Conservation (phyloP, 2,888 invertebrate genomes). For the Maniola hyperantus region DNA sequence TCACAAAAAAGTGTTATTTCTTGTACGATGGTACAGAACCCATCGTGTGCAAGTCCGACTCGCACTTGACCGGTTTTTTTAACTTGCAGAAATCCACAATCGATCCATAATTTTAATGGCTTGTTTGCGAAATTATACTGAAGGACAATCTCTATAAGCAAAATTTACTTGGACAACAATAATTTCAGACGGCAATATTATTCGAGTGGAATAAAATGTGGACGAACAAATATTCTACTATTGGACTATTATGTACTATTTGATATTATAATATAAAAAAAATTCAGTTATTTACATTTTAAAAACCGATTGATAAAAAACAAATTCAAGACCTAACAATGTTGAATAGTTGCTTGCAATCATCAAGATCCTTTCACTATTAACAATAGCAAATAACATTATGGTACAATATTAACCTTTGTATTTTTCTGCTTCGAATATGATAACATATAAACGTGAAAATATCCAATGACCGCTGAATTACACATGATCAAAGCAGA, state of each 20-base stretch:
- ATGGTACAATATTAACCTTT: slow-evolving; percentile 37
- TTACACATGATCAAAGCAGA: slow-evolving; percentile 39
- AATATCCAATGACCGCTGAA: slow-evolving; percentile 13
- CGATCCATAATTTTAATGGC: slow-evolving; percentile 40
- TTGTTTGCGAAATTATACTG: slow-evolving; percentile 42
- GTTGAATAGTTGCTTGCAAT: slow-evolving; percentile 39
- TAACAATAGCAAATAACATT: slow-evolving; percentile 46
- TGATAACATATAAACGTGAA: slow-evolving; percentile 22
- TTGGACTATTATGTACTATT: slow-evolving; percentile 74
- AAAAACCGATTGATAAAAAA: slow-evolving; percentile 58
- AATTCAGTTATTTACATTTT: slow-evolving; percentile 68
- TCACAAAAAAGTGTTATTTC: too few relatives aligned
- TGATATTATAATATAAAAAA: slow-evolving; percentile 59
- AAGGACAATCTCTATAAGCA: slow-evolving; percentile 59
- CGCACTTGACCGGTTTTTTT: slow-evolving; percentile 56
- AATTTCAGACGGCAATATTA: slow-evolving; percentile 71
- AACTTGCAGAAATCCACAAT: slow-evolving; percentile 34
- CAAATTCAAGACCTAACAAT: slow-evolving; percentile 45
- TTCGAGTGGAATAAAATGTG: slow-evolving; percentile 74
- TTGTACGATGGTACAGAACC: too few relatives aligned
- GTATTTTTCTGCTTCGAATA: slow-evolving; percentile 24
- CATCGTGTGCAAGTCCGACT: too few relatives aligned
- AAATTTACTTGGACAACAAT: slow-evolving; percentile 71
- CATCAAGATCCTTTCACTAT: slow-evolving; percentile 38
- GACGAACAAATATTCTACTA: slow-evolving; percentile 76